These are phyloP conservation scores for Platysternon megacephalum DNA, from an alignment of 2,113 vertebrate species.

Conservation along the genomic window DNA sequence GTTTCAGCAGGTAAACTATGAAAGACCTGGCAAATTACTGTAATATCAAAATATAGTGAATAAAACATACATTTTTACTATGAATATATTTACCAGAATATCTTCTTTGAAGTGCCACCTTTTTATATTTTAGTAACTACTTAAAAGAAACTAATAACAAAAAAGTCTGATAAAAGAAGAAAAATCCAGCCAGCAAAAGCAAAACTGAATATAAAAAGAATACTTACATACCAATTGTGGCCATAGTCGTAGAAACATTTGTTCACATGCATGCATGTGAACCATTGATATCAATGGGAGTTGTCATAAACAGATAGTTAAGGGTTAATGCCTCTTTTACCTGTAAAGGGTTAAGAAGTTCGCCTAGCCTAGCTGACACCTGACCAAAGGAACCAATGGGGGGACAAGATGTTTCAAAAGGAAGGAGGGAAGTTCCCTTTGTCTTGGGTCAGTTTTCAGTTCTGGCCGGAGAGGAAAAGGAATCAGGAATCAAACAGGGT, in stretches of 20 bases:
- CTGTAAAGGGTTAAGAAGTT: no score
- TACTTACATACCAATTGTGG: neutral
- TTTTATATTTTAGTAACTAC: neutral
- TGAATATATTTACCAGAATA: neutral
- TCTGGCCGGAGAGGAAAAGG: no score
- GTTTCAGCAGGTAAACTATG: slow-evolving; percentile 35
- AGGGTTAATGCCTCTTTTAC: no score
- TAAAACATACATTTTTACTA: neutral
- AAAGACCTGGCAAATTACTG: neutral
- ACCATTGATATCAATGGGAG: neutral
- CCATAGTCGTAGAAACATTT: neutral
- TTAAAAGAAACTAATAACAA: neutral
- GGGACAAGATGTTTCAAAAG: no score
- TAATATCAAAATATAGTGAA: neutral
- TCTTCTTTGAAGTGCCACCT: neutral
- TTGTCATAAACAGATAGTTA: no score
- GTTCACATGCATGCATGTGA: neutral
- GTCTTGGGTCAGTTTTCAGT: no score
- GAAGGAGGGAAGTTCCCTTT: no score
- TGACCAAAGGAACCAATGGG: no score
- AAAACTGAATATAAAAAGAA: neutral
- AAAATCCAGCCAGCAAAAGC: neutral
- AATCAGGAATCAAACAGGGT: no score
- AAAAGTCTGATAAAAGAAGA: neutral
- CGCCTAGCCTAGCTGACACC: no score